Percentiles rank a stretch among this genome's conserved stretches.
These are phyloP conservation scores for Drosophila elegans DNA, from an alignment of 1,140 invertebrate species.

Conservation along the genomic window DNA sequence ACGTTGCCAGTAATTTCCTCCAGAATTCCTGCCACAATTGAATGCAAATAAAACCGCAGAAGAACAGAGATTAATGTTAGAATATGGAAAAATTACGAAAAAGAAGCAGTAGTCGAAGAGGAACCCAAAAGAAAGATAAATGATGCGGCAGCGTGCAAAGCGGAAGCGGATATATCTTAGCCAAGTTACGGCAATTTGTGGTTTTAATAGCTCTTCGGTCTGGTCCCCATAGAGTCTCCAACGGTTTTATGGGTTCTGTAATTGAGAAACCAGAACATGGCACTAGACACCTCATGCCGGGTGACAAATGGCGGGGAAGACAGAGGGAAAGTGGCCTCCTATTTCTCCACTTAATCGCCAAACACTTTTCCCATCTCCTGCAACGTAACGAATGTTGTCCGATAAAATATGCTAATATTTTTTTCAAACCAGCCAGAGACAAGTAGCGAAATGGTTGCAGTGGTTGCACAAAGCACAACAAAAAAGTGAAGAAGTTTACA, in stretches of 20 bases:
- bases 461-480: constrained; percentile 29
- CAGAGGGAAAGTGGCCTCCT: not conserved
- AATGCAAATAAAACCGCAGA: constrained; percentile 43
- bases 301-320: constrained; percentile 25
- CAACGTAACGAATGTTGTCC: constrained; percentile 56
- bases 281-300: constrained; percentile 49
- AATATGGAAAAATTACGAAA: constrained; percentile 22
- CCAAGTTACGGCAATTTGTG: constrained; percentile 78
- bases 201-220: constrained; percentile 58
- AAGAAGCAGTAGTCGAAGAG: constrained; percentile 12
- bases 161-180: constrained; percentile 76
- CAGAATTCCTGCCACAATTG: constrained; percentile 10
- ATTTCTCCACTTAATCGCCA: constrained; percentile 36
- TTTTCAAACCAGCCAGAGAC: constrained; percentile 25
- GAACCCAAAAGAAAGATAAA: constrained; percentile 46
- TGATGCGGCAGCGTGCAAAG: constrained; percentile 49
- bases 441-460: constrained; percentile 37
- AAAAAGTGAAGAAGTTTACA: constrained; percentile 38
- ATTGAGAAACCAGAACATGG: constrained; percentile 52
- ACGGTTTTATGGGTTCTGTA: constrained; percentile 58
- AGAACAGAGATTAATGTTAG: constrained; percentile 31
- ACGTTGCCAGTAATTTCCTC: constrained; percentile 23
- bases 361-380: constrained; percentile 51
- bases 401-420: constrained; percentile 52
- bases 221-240: constrained; percentile 8